Conservation (phyloP, 92 coral and sea anemone species). For the Siderastrea radians region DNA sequence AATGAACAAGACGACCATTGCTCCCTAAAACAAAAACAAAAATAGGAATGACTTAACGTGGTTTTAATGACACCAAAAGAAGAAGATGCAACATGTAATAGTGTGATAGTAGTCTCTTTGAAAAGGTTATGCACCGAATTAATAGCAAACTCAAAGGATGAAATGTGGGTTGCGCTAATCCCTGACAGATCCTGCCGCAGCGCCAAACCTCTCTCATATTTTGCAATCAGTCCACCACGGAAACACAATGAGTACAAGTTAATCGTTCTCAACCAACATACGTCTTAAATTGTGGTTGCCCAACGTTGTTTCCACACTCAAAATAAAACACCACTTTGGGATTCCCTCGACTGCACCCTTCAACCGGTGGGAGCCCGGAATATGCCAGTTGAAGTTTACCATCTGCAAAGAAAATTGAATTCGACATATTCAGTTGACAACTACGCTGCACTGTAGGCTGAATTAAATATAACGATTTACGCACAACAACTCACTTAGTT, state of each 20-base stretch:
- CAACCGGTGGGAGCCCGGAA: constrained; percentile 59
- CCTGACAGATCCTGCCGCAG: too few species aligned
- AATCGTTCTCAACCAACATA: neutral
- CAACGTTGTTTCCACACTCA: constrained; percentile 69
- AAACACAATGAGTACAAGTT: too few species aligned
- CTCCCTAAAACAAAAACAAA: constrained; percentile 15
- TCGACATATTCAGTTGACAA: neutral
- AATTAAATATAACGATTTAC: neutral
- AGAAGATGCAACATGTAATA: too few species aligned
- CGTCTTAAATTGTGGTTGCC: constrained; percentile 64
- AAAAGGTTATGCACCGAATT: too few species aligned
- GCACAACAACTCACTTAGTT: too few species aligned
- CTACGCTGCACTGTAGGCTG: neutral
- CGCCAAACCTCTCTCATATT: too few species aligned
- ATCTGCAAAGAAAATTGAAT: neutral
- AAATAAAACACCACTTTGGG: constrained; percentile 61
- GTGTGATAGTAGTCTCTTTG: too few species aligned
- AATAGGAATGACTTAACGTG: too few species aligned
- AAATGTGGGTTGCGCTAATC: too few species aligned
- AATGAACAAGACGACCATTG: constrained; percentile 29
- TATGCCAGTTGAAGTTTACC: constrained; percentile 42
- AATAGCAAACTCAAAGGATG: too few species aligned
- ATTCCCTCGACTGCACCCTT: constrained; percentile 29
- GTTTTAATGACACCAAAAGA: too few species aligned
- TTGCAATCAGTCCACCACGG: too few species aligned